phyloP scores from a whole-genome alignment of 1,140 invertebrate genomes.

The Metaphire vulgaris region DNA sequence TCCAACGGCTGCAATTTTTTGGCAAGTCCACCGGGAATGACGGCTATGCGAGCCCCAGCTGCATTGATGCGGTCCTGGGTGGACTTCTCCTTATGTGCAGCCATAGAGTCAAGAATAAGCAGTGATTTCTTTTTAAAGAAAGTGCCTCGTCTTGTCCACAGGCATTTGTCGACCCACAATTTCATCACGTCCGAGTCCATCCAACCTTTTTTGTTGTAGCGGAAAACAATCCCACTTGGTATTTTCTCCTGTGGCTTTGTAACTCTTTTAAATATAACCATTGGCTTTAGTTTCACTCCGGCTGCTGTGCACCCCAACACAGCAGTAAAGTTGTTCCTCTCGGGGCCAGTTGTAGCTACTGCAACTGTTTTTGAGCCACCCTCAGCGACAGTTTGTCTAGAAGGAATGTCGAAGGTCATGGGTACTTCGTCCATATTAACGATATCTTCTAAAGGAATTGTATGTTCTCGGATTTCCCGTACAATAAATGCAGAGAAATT shows the following conservation, averaged over 20 bases:
- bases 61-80: constrained; percentile 14
- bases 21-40: constrained; percentile 37
- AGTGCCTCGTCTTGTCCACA: constrained; percentile 10
- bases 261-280: constrained; percentile 3
- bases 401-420: not conserved
- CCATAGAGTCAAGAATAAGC: constrained; percentile 31
- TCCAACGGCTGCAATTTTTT: constrained; percentile 40
- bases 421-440: constrained; percentile 1
- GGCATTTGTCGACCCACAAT: constrained; percentile 5
- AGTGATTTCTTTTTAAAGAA: constrained; percentile 19
- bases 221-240: not conserved
- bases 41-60: constrained; percentile 21
- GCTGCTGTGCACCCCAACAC: not conserved
- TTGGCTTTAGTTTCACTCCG: constrained; percentile 3
- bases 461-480: not conserved
- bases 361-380: no score
- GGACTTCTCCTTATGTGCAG: constrained; percentile 25
- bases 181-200: not conserved
- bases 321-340: not conserved
- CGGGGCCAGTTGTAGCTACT: not conserved
- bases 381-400: not conserved
- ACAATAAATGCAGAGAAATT: not conserved
- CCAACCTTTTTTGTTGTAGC: not conserved
- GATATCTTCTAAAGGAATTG: not conserved
- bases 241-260: constrained; percentile 1